phyloP scores from a whole-genome alignment of 1,140 invertebrate genomes.

The Anastatus disparis region DNA sequence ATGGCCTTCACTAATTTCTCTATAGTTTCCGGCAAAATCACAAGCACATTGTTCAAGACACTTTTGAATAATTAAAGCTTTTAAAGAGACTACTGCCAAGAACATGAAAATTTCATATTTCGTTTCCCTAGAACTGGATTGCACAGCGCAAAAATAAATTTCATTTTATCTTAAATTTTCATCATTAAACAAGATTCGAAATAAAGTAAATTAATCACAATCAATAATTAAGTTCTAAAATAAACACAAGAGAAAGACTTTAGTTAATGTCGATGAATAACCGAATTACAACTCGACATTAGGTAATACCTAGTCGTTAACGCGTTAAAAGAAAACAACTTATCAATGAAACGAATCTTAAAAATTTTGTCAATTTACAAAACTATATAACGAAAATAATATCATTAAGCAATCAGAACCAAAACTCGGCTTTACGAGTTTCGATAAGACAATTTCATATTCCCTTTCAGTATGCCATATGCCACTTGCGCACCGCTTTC shows the following conservation, averaged over 20 bases:
- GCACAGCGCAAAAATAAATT: conserved; percentile 16
- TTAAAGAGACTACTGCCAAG: conserved; percentile 24
- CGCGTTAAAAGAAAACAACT: neutral
- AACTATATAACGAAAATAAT: conserved; percentile 35
- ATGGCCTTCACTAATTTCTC: conserved; percentile 28
- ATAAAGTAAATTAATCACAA: conserved; percentile 32
- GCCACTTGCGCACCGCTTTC: neutral
- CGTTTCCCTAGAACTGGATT: conserved; percentile 22
- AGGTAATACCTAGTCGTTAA: conserved; percentile 4
- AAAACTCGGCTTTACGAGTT: neutral
- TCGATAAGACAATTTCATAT: conserved; percentile 14
- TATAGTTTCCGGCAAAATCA: conserved; percentile 36
- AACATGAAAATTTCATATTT: conserved; percentile 19
- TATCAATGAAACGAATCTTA: conserved; percentile 9
- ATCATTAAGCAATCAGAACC: neutral
- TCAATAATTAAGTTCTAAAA: conserved; percentile 5
- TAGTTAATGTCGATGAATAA: neutral
- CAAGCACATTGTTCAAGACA: conserved; percentile 42
- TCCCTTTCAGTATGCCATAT: conserved; percentile 13
- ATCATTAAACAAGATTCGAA: neutral
- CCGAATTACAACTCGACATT: conserved; percentile 10
- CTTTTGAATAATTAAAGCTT: conserved; percentile 43
- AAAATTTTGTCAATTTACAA: conserved; percentile 31
- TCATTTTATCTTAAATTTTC: neutral
- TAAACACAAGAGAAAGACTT: conserved; percentile 7